Evolutionary conservation across 2,113 vertebrate genomes (phyloP), one percentile per base, ranked within the genome.

Genomic region (Phaethornis superciliosus): DNA sequence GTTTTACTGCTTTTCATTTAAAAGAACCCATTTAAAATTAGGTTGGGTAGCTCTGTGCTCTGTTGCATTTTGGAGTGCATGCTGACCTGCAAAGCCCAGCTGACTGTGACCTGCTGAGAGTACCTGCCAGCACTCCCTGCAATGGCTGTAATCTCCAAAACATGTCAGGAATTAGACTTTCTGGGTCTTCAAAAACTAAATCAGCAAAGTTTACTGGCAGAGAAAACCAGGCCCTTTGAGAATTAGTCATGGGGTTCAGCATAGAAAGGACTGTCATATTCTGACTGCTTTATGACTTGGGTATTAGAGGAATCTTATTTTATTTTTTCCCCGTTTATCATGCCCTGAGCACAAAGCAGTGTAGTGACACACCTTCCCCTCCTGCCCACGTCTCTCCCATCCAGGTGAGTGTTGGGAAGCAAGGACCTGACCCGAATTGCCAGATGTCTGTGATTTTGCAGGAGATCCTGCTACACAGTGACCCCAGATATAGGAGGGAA

Each of bases 1-100:
- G 37, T 90, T 94, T 90, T 78, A 52, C 35, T 91, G 56, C 46
- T 89, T 91, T 70, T 91, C 28, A 24, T 96, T 82, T 5, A 8
- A 75, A 86, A 44, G 26, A 95, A 70, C 51, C 10, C 4, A 20
- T 86, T 83, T 90, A 22, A 85, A 95, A 81, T 55, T 10, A 55
- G 79, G 51, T 59, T 92, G 71, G 68, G 6, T 80, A 8, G 18
- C 42, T 88, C 42, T 23, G 22, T 40, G 60, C 80, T 93, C 52
- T 52, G 71, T 79, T 91, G 76, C 15, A 11, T 74, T 92, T 74
- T 44, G 69, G 74, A 81, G 83, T 12, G 30, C 80, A 24, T 1
- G 3, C 28, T 0, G 6, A 89, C 49, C 84, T 91, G 92, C 35
- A 88, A 58, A 85, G 77, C 74, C 60, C 33, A 55, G 60, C 47